phyloP scores from a whole-genome alignment of 2,888 invertebrate species.

The Malthinus flaveolus region DNA sequence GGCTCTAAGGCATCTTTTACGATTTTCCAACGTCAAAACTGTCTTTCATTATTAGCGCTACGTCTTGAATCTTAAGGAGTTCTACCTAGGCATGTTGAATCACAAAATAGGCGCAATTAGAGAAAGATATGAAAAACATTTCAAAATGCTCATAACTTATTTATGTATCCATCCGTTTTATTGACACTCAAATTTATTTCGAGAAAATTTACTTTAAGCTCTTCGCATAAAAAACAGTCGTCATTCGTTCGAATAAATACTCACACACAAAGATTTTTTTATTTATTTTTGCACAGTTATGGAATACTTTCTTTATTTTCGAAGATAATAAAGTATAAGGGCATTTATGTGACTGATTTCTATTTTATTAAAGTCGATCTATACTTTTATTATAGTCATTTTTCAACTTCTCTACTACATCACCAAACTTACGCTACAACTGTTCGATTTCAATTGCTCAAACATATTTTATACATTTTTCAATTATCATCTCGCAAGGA shows the following conservation, averaged over 20 bases:
- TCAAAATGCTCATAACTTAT: conserved; percentile 45
- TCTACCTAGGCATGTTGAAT: conserved; percentile 29
- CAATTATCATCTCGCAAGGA: too few species aligned
- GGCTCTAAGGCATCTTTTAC: conserved; percentile 30
- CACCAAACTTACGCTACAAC: conserved; percentile 34
- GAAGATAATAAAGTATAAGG: conserved; percentile 46
- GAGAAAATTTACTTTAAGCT: conserved; percentile 45
- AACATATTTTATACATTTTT: neutral
- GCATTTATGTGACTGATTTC: conserved; percentile 48
- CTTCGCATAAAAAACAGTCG: conserved; percentile 47
- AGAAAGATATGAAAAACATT: conserved; percentile 37
- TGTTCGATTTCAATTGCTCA: conserved; percentile 28
- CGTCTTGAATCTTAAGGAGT: conserved; percentile 32
- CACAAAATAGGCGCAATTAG: conserved; percentile 37
- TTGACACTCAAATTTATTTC: conserved; percentile 49
- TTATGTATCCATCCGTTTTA: conserved; percentile 48
- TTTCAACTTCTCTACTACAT: conserved; percentile 29
- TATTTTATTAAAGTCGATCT: conserved; percentile 48
- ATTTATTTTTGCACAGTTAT: conserved; percentile 46
- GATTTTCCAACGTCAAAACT: conserved; percentile 21
- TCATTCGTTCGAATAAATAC: conserved; percentile 50
- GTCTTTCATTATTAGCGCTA: conserved; percentile 29
- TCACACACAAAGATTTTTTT: conserved; percentile 46
- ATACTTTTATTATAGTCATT: conserved; percentile 38
- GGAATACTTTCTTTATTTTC: conserved; percentile 46